Evolutionary conservation across 2,113 vertebrate genomes (phyloP).

Genomic region (Dolichotis patagonum): DNA sequence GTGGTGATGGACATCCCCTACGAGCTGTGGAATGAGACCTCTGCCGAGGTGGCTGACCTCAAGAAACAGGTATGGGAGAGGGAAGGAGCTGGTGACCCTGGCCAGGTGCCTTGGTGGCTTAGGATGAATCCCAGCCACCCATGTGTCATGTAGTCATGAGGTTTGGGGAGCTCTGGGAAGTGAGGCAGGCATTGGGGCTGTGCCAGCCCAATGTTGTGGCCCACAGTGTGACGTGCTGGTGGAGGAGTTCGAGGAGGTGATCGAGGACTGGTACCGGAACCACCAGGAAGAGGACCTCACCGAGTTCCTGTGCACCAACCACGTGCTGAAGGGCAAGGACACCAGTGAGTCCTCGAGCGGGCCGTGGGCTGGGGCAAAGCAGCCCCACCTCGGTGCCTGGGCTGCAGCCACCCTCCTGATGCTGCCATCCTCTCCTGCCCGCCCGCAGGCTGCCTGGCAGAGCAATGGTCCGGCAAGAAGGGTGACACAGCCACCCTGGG

Average conservation of each 20-base stretch:
- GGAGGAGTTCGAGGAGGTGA: constrained; percentile 96
- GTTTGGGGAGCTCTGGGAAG: not conserved
- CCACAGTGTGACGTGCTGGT: constrained; percentile 95
- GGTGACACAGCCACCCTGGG: constrained; percentile 87
- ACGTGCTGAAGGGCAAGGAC: constrained; percentile 95
- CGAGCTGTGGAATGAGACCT: constrained; percentile 99
- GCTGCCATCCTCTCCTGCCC: not conserved
- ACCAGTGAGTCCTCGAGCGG: constrained; percentile 87
- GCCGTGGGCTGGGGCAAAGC: not conserved
- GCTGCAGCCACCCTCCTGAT: not conserved
- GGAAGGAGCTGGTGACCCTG: not conserved
- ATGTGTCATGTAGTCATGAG: fast-evolving
- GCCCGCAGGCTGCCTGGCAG: constrained; percentile 85
- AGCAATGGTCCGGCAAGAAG: constrained; percentile 91
- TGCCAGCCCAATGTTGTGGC: not conserved
- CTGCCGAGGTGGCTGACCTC: constrained; percentile 96
- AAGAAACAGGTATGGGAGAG: constrained; percentile 94
- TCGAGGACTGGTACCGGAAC: constrained; percentile 98
- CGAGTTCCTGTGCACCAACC: constrained; percentile 94
- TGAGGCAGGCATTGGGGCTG: not conserved
- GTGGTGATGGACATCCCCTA: constrained; percentile 99
- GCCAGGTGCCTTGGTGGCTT: not conserved
- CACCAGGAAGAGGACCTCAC: constrained; percentile 96
- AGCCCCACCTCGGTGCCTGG: not conserved
- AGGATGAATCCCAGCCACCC: not conserved